Conservation (phyloP, 2,888 invertebrate genomes). For the Drosophila pegasa region DNA sequence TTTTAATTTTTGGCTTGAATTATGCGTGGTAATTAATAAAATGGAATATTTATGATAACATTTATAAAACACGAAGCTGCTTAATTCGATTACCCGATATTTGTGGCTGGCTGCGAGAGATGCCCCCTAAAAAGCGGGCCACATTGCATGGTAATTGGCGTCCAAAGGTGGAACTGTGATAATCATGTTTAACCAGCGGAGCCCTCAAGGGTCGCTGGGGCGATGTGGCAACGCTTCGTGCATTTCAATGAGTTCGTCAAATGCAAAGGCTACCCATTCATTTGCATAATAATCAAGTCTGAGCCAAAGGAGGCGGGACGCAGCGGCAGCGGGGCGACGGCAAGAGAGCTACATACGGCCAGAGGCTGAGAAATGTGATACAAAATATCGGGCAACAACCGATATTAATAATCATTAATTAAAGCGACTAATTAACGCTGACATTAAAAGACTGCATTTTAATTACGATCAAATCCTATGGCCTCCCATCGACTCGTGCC, state of each 20-base stretch:
- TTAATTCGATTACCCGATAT: constrained; percentile 77
- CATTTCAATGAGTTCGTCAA: constrained; percentile 78
- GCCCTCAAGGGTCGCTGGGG: constrained; percentile 30
- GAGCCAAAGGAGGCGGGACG: background rate
- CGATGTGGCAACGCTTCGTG: constrained; percentile 58
- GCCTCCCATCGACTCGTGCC: background rate
- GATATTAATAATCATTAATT: constrained; percentile 80
- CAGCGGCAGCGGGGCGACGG: background rate
- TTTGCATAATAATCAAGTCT: constrained; percentile 76
- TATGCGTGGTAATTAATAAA: constrained; percentile 79
- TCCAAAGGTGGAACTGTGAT: constrained; percentile 78
- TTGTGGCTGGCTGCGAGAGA: constrained; percentile 18
- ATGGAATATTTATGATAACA: constrained; percentile 81
- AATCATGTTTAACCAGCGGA: constrained; percentile 73
- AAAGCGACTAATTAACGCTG: constrained; percentile 79
- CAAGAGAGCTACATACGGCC: background rate
- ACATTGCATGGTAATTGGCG: constrained; percentile 67
- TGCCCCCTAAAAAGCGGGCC: constrained; percentile 6
- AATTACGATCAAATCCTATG: constrained; percentile 53
- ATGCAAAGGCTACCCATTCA: constrained; percentile 71
- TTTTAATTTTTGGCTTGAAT: constrained; percentile 55
- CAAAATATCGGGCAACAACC: constrained; percentile 66
- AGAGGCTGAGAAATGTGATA: constrained; percentile 42
- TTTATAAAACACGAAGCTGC: constrained; percentile 80
- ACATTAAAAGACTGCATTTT: constrained; percentile 76